These are phyloP conservation scores for Styela plicata DNA, from an alignment of 23 tunicate genomes.

Conservation along the genomic window DNA sequence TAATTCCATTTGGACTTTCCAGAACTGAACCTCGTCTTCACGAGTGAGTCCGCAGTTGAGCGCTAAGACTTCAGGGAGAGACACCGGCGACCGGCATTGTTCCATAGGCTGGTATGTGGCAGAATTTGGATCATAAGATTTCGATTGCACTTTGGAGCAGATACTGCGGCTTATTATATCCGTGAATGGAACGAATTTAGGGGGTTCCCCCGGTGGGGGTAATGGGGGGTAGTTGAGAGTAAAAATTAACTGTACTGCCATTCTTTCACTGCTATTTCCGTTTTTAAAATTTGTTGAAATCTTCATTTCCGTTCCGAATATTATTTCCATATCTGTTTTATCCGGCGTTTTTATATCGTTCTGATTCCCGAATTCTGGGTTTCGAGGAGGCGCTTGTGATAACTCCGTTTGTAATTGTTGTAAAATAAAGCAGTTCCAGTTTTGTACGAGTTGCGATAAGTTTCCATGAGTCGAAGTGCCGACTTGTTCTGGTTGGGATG, in stretches of 20 bases:
- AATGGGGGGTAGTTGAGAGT: slow-evolving; percentile 64
- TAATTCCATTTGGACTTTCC: slow-evolving; percentile 56
- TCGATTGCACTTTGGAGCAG: slow-evolving; percentile 68
- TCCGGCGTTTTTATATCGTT: background rate
- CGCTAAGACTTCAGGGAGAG: slow-evolving; percentile 88
- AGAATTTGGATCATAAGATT: slow-evolving; percentile 70
- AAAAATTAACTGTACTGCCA: slow-evolving; percentile 54
- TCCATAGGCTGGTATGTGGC: slow-evolving; percentile 90
- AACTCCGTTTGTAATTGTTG: slow-evolving; percentile 85
- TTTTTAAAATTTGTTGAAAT: slow-evolving; percentile 67
- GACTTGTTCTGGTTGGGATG: slow-evolving; percentile 74
- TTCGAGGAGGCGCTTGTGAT: slow-evolving; percentile 7
- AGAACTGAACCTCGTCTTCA: slow-evolving; percentile 70
- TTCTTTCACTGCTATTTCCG: slow-evolving; percentile 45
- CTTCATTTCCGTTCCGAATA: slow-evolving; percentile 80
- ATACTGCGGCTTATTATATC: slow-evolving; percentile 49
- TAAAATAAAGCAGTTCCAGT: slow-evolving; percentile 89
- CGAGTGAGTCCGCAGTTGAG: slow-evolving; percentile 62
- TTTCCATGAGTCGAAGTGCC: slow-evolving; percentile 69
- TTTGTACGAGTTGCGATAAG: slow-evolving; percentile 82
- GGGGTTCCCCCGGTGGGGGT: slow-evolving; percentile 58
- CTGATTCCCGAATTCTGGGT: background rate
- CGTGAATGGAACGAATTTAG: slow-evolving; percentile 47
- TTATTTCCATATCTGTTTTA: slow-evolving; percentile 45
- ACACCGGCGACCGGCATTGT: slow-evolving; percentile 59